A percentile compares a stretch with the other conserved stretches of the same genome.
These are phyloP conservation scores for Drosophila ercepeae DNA, from an alignment of 1,140 invertebrate species.

Conservation along the genomic window DNA sequence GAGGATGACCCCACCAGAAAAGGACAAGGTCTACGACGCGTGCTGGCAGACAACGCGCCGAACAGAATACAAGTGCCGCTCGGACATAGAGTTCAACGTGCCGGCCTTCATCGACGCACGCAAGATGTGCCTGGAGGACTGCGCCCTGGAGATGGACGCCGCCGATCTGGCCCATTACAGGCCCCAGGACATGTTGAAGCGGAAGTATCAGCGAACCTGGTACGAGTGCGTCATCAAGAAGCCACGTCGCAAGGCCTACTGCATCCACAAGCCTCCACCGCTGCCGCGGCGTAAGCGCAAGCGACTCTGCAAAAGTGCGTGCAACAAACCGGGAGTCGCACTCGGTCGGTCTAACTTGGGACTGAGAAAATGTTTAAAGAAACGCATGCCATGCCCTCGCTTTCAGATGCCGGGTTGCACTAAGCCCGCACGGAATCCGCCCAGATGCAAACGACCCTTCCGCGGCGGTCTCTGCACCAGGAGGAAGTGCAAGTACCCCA, in stretches of 20 bases:
- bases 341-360: background rate
- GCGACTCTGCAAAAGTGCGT: too few species aligned
- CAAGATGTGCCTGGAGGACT: background rate
- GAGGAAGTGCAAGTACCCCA: conserved; percentile 3
- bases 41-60: conserved; percentile 15
- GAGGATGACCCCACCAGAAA: background rate
- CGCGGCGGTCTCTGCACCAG: background rate
- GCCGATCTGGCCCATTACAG: conserved; percentile 3
- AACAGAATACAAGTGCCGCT: conserved; percentile 15
- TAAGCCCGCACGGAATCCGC: background rate
- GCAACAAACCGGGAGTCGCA: background rate
- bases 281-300: background rate
- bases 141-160: background rate
- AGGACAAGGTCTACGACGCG: background rate
- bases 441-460: background rate
- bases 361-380: background rate
- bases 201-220: conserved; percentile 7
- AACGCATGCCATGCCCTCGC: background rate
- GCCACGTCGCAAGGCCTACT: background rate
- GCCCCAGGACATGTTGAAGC: conserved; percentile 3
- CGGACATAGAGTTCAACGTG: conserved; percentile 1
- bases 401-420: conserved; percentile 5
- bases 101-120: background rate
- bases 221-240: conserved; percentile 7
- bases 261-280: background rate